phyloP scores from a whole-genome alignment of 2,797 vertebrate species.

The Spheniscus humboldti region DNA sequence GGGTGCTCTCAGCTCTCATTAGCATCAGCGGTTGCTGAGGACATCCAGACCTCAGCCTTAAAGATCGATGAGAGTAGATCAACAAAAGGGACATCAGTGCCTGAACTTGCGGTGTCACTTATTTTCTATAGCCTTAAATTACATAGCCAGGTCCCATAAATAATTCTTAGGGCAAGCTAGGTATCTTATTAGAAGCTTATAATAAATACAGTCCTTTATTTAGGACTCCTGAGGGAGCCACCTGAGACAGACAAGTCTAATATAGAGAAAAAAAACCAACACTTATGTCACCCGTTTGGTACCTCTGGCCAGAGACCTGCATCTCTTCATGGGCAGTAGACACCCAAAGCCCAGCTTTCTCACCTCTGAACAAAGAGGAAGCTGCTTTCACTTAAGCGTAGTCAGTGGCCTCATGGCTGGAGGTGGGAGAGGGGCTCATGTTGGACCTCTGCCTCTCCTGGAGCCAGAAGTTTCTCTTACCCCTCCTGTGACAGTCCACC shows the following conservation, averaged over 20 bases:
- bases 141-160: neutral
- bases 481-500: neutral
- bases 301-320: neutral
- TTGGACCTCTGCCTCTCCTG: neutral
- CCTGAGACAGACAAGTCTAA: neutral
- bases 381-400: accelerated
- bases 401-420: neutral
- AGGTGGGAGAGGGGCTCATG: neutral
- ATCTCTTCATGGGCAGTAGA: neutral
- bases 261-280: neutral
- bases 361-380: neutral
- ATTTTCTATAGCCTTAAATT: neutral
- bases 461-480: neutral
- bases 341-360: neutral
- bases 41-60: neutral
- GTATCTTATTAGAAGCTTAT: neutral
- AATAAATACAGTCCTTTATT: neutral
- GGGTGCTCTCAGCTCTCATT: neutral
- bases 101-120: neutral
- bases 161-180: neutral
- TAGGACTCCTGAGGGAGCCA: neutral
- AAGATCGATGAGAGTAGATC: accelerated
- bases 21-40: neutral
- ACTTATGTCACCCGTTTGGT: accelerated
- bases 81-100: neutral